Evolutionary conservation across 2,113 vertebrate species (phyloP), one percentile per base, ranked within the genome.

Genomic region (Vombatus ursinus): DNA sequence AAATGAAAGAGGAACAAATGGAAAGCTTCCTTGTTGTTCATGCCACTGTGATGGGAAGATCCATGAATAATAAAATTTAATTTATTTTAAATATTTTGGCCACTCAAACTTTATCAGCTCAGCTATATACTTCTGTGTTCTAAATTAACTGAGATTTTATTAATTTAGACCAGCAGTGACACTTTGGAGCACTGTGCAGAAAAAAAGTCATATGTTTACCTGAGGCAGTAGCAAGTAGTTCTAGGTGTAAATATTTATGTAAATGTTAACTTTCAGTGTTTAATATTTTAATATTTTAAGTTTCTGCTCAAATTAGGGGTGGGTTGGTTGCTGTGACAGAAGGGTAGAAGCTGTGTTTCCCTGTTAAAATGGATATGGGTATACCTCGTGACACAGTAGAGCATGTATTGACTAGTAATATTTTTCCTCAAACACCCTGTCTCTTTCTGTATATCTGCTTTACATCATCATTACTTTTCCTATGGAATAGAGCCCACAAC

Each of bases 51-150:
- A 50, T 50, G 68, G 49, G 28, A 54, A 91, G 50, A 14, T 50
- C 90, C 84, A 8, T 12, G 23, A 94, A 26, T 93, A 84, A 49
- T 91, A 93, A 92, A 92, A 92, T 54, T 91, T 92, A 2, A 47
- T 96, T 94, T 96, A 93, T 94, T 94, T 89, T 91, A 91, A 95
- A 94, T 84, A 89, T 77, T 50, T 92, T 91, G 11, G 26, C n/a
- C 89, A 7, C 3, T 8, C 28, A 12, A 28, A 37, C 50, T 52
- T 93, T 90, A 90, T 95, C 90, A 90, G 49, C 50, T 50, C 22
- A 93, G 37, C 52, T 28, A 37, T 28, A 10, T 68, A 37, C 10
- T 37, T 12, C 57, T 10, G 23, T 52, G 14, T 94, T 92, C 94
- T 14, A 50, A 49, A 25, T 95, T 92, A 49, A 68, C 8, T 61